Conservation (phyloP, 1,140 invertebrate genomes). For the Papilio polytes region DNA sequence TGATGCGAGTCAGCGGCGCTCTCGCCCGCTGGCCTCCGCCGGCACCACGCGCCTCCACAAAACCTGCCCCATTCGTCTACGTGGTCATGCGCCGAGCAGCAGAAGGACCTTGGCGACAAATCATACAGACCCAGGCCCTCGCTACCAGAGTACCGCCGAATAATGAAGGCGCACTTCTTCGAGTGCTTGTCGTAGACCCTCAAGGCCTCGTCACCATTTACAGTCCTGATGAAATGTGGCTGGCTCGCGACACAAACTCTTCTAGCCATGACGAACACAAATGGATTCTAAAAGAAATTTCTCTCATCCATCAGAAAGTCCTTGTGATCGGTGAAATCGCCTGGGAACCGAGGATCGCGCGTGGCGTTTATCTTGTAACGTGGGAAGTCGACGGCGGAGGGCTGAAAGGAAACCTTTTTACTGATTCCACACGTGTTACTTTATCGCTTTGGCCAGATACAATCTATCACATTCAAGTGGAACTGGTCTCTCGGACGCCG, state of each 20-base stretch:
- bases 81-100: slow-evolving; percentile 87
- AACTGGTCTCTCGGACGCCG: slow-evolving; percentile 84
- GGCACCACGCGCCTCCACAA: slow-evolving; percentile 79
- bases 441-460: slow-evolving; percentile 92
- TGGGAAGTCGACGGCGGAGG: slow-evolving; percentile 93
- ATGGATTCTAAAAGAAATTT: slow-evolving; percentile 87
- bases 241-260: slow-evolving; percentile 84
- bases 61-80: slow-evolving; percentile 86
- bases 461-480: slow-evolving; percentile 91
- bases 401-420: slow-evolving; percentile 93
- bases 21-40: slow-evolving; percentile 86
- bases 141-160: slow-evolving; percentile 85
- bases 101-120: slow-evolving; percentile 87
- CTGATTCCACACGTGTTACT: slow-evolving; percentile 90
- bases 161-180: slow-evolving; percentile 85
- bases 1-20: slow-evolving; percentile 84
- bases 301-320: slow-evolving; percentile 88
- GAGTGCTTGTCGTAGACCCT: slow-evolving; percentile 87
- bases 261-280: slow-evolving; percentile 82
- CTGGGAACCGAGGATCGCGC: slow-evolving; percentile 87
- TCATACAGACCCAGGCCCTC: slow-evolving; percentile 86
- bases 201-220: slow-evolving; percentile 88
- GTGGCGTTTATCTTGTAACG: slow-evolving; percentile 90
- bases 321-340: slow-evolving; percentile 90
- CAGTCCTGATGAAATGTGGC: slow-evolving; percentile 86